phyloP scores from a whole-genome alignment of 2,888 invertebrate species.

The Megalurothrips usitatus region DNA sequence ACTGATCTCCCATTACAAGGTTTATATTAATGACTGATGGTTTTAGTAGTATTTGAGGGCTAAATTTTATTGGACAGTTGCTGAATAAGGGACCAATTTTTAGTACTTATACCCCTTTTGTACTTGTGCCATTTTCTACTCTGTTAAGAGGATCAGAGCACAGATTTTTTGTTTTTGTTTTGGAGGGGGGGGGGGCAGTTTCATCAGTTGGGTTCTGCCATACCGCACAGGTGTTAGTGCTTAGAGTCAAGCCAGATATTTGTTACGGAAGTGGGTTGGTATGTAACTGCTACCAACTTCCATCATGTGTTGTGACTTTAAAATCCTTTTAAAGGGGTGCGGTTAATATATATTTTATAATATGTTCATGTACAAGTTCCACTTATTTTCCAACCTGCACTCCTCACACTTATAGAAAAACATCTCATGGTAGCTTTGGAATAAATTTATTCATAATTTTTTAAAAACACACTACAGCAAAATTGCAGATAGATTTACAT shows the following conservation, averaged over 20 bases:
- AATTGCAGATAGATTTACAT: neutral
- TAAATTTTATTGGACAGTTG: too few species aligned
- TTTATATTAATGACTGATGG: too few species aligned
- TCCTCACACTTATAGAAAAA: too few species aligned
- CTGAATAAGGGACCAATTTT: too few species aligned
- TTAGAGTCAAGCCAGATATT: too few species aligned
- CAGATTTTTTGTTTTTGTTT: neutral
- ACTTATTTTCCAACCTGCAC: neutral
- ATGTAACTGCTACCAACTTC: too few species aligned
- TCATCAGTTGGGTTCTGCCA: too few species aligned
- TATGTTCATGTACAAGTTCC: neutral
- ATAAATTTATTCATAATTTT: neutral
- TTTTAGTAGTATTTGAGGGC: too few species aligned
- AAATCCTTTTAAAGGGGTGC: neutral
- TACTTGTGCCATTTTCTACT: neutral
- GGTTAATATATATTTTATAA: conserved; percentile 3
- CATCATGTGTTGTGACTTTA: neutral
- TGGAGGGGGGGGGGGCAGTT: too few species aligned
- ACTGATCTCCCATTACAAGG: neutral
- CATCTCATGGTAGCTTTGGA: neutral
- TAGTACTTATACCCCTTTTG: neutral
- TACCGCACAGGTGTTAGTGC: too few species aligned
- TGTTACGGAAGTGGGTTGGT: neutral
- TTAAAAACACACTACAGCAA: neutral
- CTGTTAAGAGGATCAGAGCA: too few species aligned